Evolutionary conservation across 2,797 vertebrate species (phyloP).

Genomic region (Myotis myotis): DNA sequence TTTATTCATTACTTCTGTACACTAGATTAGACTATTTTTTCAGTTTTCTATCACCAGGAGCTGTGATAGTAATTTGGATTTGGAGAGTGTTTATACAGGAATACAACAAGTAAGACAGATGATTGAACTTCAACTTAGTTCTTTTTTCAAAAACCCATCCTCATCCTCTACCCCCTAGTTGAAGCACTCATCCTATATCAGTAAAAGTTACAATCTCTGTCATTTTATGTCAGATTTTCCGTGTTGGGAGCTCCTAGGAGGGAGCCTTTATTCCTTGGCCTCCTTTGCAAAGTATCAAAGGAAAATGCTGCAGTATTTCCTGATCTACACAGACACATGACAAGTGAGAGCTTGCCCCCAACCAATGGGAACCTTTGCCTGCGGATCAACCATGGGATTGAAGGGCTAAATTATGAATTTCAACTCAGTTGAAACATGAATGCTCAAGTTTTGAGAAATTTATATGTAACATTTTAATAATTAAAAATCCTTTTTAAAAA

Average conservation of each 20-base stretch:
- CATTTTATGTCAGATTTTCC: not conserved
- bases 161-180: not conserved
- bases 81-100: not conserved
- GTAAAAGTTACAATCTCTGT: not conserved
- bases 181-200: not conserved
- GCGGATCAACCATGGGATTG: not conserved
- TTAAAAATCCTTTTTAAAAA: not conserved
- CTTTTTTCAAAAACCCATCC: not conserved
- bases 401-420: not conserved
- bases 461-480: not conserved
- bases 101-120: not conserved
- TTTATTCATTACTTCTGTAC: constrained; percentile 18
- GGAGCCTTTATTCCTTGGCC: not conserved
- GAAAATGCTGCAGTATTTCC: not conserved
- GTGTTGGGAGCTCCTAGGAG: not conserved
- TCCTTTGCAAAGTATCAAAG: not conserved
- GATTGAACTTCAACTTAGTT: constrained; percentile 7
- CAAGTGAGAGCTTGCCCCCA: not conserved
- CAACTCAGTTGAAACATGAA: not conserved
- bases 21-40: not conserved
- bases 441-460: not conserved
- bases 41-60: not conserved
- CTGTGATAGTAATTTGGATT: not conserved
- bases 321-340: not conserved
- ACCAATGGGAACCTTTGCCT: not conserved